Evolutionary conservation across 1,140 invertebrate genomes (phyloP).

Genomic region (Trichomalopsis sarcophagae): DNA sequence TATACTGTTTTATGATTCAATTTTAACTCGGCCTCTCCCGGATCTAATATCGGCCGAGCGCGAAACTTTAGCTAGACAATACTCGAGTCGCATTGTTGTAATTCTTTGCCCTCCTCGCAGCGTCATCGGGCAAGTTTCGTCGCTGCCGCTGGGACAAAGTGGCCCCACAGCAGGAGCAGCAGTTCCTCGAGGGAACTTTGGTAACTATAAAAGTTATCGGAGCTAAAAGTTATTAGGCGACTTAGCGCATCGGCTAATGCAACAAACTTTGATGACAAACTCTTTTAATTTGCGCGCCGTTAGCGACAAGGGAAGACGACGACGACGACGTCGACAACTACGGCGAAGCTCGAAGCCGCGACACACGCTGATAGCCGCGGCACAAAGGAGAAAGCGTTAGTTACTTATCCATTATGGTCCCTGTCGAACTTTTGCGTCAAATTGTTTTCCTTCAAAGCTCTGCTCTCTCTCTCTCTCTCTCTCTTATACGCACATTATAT

Average conservation of each 20-base stretch:
- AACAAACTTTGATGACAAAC: slow-evolving; percentile 54
- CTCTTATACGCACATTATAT: too few species aligned
- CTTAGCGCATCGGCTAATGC: slow-evolving; percentile 51
- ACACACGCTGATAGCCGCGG: not conserved
- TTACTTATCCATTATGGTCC: not conserved
- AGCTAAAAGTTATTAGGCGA: slow-evolving; percentile 53
- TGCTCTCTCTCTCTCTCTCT: not conserved
- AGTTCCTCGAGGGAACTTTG: slow-evolving; percentile 58
- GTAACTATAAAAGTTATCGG: slow-evolving; percentile 65
- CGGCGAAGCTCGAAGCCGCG: not conserved
- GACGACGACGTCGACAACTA: slow-evolving; percentile 51
- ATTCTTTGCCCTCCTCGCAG: not conserved
- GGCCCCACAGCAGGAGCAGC: slow-evolving; percentile 41
- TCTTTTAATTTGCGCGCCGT: slow-evolving; percentile 52
- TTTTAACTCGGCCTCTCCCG: too few species aligned
- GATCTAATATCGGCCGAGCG: too few species aligned
- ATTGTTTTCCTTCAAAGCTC: not conserved
- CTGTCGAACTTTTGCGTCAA: not conserved
- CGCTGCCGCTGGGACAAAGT: slow-evolving; percentile 50
- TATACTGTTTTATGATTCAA: not conserved
- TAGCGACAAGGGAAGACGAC: slow-evolving; percentile 54
- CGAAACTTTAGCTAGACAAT: not conserved
- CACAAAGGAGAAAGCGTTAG: slow-evolving; percentile 3
- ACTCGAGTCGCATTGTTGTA: not conserved
- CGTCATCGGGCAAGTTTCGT: slow-evolving; percentile 63